Evolutionary conservation across 2,888 invertebrate genomes (phyloP).

Genomic region (Drosophila nigritarsus): DNA sequence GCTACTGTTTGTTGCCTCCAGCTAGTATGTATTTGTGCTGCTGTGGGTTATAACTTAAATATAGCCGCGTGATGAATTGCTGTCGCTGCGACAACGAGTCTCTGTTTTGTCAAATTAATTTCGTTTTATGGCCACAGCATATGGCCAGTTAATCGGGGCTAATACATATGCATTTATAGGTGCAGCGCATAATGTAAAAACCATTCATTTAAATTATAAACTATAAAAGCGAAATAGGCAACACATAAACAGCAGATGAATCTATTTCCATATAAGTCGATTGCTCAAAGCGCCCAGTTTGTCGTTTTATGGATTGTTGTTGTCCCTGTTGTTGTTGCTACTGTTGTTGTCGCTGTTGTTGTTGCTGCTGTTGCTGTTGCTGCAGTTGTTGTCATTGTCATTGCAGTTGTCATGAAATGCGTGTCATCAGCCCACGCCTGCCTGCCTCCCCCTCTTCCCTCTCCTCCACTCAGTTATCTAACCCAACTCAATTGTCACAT

Average conservation of each 20-base stretch:
- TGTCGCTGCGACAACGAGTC: constrained; percentile 21
- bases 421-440: constrained; percentile 62
- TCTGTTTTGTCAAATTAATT: constrained; percentile 54
- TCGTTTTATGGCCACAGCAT: constrained; percentile 62
- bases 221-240: constrained; percentile 69
- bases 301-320: constrained; percentile 25
- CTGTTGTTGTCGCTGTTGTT: constrained; percentile 1
- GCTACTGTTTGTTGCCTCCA: constrained; percentile 12
- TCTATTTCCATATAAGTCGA: constrained; percentile 69
- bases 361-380: constrained; percentile 26
- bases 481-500: constrained; percentile 40
- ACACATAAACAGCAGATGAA: constrained; percentile 18
- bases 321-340: constrained; percentile 19
- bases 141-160: constrained; percentile 61
- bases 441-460: too few species aligned
- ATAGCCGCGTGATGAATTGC: constrained; percentile 59
- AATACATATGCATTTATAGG: constrained; percentile 38
- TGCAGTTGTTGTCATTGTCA: constrained; percentile 39
- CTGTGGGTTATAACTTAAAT: constrained; percentile 23
- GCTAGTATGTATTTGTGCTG: neutral
- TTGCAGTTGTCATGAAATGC: constrained; percentile 74
- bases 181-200: constrained; percentile 66
- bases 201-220: constrained; percentile 79
- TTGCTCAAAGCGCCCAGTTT: constrained; percentile 47
- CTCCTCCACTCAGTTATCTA: constrained; percentile 19